These are phyloP conservation scores for Tadarida brasiliensis DNA, from an alignment of 2,797 vertebrate species.

Conservation along the genomic window DNA sequence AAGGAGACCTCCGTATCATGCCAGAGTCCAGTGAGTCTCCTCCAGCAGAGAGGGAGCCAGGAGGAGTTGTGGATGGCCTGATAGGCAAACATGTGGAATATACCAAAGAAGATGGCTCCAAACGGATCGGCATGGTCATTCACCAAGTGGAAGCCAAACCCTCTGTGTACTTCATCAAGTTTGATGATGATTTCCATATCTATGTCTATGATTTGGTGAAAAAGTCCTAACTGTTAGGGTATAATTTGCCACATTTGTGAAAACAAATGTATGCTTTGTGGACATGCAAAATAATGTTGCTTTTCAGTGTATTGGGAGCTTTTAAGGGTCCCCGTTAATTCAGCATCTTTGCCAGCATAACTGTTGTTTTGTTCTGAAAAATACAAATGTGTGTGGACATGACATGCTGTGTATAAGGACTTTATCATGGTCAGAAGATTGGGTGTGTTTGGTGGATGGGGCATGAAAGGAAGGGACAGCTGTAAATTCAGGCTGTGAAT, in stretches of 20 bases:
- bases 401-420: slow-evolving; percentile 81
- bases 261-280: slow-evolving; percentile 87
- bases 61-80: slow-evolving; percentile 95
- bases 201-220: slow-evolving; percentile 97
- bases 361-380: slow-evolving; percentile 84
- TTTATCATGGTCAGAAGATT: slow-evolving; percentile 84
- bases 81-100: slow-evolving; percentile 98
- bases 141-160: slow-evolving; percentile 97
- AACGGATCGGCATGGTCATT: slow-evolving; percentile 96
- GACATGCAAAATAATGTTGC: slow-evolving; percentile 85
- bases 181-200: slow-evolving; percentile 97
- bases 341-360: slow-evolving; percentile 88
- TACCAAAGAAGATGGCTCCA: slow-evolving; percentile 97
- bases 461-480: slow-evolving; percentile 85
- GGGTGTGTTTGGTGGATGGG: slow-evolving; percentile 81
- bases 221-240: slow-evolving; percentile 90
- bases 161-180: slow-evolving; percentile 97
- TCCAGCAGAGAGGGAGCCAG: slow-evolving; percentile 93
- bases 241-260: slow-evolving; percentile 83
- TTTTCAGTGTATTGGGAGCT: slow-evolving; percentile 88
- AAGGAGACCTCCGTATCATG: slow-evolving; percentile 97
- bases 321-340: slow-evolving; percentile 87
- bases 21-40: slow-evolving; percentile 94
- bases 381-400: slow-evolving; percentile 80
- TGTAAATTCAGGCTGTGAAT: slow-evolving; percentile 83